Percentiles rank a stretch among this genome's conserved stretches.
phyloP scores from a whole-genome alignment of 2,113 vertebrate species.

The Megaleporinus macrocephalus region DNA sequence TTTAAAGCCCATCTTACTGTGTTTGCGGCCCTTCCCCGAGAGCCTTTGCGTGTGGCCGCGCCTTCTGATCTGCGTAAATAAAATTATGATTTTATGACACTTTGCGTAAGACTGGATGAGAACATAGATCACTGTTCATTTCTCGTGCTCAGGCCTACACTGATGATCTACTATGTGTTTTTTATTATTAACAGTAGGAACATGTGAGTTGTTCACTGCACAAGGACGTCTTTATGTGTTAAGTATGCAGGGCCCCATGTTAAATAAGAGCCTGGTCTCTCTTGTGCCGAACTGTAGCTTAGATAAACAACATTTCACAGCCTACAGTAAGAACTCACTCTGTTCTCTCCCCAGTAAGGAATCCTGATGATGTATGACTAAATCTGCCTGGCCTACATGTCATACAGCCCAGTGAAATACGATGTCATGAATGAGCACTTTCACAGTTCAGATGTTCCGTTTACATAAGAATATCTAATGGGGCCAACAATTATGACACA shows the following conservation, averaged over 20 bases:
- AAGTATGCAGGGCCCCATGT: background rate
- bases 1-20: no score
- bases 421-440: background rate
- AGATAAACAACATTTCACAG: slow-evolving; percentile 23
- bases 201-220: slow-evolving; percentile 22
- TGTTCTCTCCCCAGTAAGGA: background rate
- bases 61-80: no score
- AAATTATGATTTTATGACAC: no score
- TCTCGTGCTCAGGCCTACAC: slow-evolving; percentile 4
- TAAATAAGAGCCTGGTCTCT: slow-evolving; percentile 27
- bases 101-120: no score
- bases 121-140: background rate
- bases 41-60: no score
- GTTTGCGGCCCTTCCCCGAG: no score
- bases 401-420: background rate
- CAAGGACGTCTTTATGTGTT: slow-evolving; percentile 3
- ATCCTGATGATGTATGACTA: background rate
- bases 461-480: background rate
- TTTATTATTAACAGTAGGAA: slow-evolving; percentile 25
- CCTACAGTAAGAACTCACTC: slow-evolving; percentile 29
- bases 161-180: slow-evolving; percentile 4
- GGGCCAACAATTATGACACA: no score
- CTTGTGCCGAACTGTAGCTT: slow-evolving; percentile 13
- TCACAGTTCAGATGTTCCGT: no score
- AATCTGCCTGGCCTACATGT: background rate